Percentiles rank a stretch among this genome's conserved stretches.
Conservation (phyloP, 2,797 vertebrate species). For the Peromyscus aztecus region DNA sequence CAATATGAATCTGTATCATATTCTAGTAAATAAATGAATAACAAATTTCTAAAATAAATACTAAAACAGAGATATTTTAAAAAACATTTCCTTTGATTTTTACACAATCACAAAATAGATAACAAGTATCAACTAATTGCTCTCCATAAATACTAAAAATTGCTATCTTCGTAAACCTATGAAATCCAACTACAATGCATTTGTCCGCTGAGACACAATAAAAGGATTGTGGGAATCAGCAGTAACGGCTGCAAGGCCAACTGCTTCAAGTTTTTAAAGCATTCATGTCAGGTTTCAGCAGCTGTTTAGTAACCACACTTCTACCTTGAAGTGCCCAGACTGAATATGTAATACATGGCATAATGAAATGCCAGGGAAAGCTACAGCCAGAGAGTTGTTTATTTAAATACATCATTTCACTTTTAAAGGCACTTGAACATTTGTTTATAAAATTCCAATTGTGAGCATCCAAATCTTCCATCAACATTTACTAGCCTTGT, state of each 20-base stretch:
- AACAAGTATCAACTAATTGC: conserved; percentile 68
- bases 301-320: conserved; percentile 45
- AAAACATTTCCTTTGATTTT: conserved; percentile 83
- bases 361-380: conserved; percentile 82
- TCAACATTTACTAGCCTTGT: conserved; percentile 75
- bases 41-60: conserved; percentile 65
- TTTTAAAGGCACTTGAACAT: conserved; percentile 74
- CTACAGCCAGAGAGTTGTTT: conserved; percentile 74
- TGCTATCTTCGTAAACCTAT: conserved; percentile 78
- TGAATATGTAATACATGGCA: conserved; percentile 75
- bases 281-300: conserved; percentile 77
- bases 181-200: conserved; percentile 74
- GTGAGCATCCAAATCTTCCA: conserved; percentile 65
- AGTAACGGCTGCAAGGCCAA: conserved; percentile 72
- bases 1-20: not conserved
- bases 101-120: conserved; percentile 78
- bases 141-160: conserved; percentile 76
- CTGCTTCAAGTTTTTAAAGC: conserved; percentile 77
- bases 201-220: conserved; percentile 77
- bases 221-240: conserved; percentile 76
- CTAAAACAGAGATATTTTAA: conserved; percentile 79
- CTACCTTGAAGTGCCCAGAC: conserved; percentile 45
- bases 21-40: conserved; percentile 75
- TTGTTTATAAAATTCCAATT: conserved; percentile 77
- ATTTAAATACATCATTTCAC: conserved; percentile 80